These are phyloP conservation scores for Pterocles burchelli DNA, from an alignment of 2,113 vertebrate species.

Conservation along the genomic window DNA sequence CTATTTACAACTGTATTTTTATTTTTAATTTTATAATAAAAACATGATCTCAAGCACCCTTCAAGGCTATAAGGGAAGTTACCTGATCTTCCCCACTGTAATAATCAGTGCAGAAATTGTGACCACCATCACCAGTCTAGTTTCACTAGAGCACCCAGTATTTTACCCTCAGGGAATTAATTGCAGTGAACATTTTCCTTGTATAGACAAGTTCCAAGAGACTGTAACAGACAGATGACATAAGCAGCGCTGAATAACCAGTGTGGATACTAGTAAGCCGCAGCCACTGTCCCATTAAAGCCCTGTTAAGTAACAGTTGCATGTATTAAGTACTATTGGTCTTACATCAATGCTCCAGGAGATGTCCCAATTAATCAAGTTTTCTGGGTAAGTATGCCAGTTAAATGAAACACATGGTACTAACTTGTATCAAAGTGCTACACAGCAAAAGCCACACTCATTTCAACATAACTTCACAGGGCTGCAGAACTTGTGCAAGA, in stretches of 20 bases:
- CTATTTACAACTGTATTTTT: conserved; percentile 54
- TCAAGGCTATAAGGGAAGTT: conserved; percentile 6
- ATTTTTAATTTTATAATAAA: conserved; percentile 49
- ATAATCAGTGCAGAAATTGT: neutral
- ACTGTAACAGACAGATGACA: neutral
- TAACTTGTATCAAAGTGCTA: neutral
- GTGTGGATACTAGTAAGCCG: neutral
- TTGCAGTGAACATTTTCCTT: neutral
- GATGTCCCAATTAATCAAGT: neutral
- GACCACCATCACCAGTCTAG: neutral
- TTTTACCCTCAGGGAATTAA: neutral
- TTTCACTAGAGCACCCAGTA: neutral
- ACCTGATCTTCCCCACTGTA: neutral
- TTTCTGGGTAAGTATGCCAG: neutral
- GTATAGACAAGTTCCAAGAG: neutral
- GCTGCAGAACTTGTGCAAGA: neutral
- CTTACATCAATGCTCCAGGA: neutral
- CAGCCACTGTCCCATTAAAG: neutral
- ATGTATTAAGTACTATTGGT: neutral
- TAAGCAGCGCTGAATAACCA: neutral
- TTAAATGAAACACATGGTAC: neutral
- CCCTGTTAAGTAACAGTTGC: neutral
- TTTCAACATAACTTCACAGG: neutral
- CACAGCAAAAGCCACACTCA: neutral
- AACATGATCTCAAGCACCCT: conserved; percentile 19